Conservation (phyloP, 2,888 invertebrate genomes). For the Myopa tessellatipennis region DNA sequence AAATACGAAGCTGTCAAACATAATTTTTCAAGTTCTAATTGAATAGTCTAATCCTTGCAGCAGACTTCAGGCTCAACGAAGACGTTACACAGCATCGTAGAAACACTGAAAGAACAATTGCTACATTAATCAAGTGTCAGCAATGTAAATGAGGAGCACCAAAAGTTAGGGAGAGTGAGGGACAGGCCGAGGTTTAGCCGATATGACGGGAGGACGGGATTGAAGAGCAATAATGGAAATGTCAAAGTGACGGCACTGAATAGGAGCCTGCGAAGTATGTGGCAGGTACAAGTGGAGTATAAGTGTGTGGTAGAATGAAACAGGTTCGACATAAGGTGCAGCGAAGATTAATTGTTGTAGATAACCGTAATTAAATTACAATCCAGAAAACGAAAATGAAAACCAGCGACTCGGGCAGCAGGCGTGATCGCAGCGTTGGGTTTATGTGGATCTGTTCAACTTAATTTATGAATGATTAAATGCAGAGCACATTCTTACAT, state of each 20-base stretch:
- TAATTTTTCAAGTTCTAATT: constrained; percentile 65
- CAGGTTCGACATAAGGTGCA: background rate
- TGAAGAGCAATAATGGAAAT: constrained; percentile 27
- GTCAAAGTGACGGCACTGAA: constrained; percentile 18
- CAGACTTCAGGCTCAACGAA: background rate
- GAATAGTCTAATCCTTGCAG: constrained; percentile 58
- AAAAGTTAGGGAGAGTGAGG: background rate
- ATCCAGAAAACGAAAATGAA: background rate
- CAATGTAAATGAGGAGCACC: constrained; percentile 22
- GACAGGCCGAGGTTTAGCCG: background rate
- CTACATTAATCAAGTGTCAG: constrained; percentile 59
- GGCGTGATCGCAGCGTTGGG: background rate
- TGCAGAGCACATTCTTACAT: background rate
- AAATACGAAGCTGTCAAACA: constrained; percentile 65
- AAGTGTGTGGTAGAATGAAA: background rate
- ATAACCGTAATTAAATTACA: constrained; percentile 56
- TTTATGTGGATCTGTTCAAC: no score
- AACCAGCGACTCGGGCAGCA: background rate
- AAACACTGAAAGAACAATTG: constrained; percentile 62
- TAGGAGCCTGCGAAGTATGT: background rate
- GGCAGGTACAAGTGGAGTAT: background rate
- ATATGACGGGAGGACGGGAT: background rate
- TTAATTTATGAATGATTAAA: background rate
- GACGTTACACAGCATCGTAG: background rate
- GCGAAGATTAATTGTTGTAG: constrained; percentile 63